phyloP scores from a whole-genome alignment of 2,797 vertebrate species.

The Lithobates pipiens region DNA sequence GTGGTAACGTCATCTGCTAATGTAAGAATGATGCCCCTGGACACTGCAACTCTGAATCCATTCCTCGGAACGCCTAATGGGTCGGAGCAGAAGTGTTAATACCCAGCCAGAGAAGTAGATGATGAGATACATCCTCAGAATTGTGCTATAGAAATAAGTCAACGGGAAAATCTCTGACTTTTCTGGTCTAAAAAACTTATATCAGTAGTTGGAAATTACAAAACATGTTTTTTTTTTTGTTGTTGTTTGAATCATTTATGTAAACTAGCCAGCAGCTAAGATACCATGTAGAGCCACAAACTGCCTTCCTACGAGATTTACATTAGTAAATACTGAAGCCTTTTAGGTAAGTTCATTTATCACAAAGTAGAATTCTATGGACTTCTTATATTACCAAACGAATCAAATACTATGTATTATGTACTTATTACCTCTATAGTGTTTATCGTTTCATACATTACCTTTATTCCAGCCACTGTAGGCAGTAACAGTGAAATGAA shows the following conservation, averaged over 20 bases:
- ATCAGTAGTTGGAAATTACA: too few species aligned
- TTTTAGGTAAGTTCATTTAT: too few species aligned
- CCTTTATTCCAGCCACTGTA: slow-evolving; percentile 71
- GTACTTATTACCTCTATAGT: not conserved
- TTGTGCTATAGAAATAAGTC: not conserved
- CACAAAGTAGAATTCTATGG: too few species aligned
- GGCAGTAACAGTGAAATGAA: slow-evolving; percentile 64
- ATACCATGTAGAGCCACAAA: not conserved
- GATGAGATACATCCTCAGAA: not conserved
- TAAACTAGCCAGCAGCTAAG: too few species aligned
- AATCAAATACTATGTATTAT: not conserved
- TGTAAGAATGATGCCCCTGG: slow-evolving; percentile 74
- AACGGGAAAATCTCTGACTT: not conserved
- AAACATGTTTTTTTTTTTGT: too few species aligned
- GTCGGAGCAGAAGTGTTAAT: slow-evolving; percentile 30
- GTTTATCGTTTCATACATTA: slow-evolving; percentile 28
- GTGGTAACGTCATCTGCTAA: slow-evolving; percentile 75
- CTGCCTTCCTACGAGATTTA: not conserved
- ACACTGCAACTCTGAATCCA: slow-evolving; percentile 69
- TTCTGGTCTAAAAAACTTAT: too few species aligned
- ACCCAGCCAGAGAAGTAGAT: not conserved
- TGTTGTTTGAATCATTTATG: too few species aligned
- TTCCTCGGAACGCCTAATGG: slow-evolving; percentile 66
- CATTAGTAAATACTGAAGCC: too few species aligned
- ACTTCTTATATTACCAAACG: not conserved